phyloP scores from a whole-genome alignment of 2,797 vertebrate genomes.

The Labeo calbasu region DNA sequence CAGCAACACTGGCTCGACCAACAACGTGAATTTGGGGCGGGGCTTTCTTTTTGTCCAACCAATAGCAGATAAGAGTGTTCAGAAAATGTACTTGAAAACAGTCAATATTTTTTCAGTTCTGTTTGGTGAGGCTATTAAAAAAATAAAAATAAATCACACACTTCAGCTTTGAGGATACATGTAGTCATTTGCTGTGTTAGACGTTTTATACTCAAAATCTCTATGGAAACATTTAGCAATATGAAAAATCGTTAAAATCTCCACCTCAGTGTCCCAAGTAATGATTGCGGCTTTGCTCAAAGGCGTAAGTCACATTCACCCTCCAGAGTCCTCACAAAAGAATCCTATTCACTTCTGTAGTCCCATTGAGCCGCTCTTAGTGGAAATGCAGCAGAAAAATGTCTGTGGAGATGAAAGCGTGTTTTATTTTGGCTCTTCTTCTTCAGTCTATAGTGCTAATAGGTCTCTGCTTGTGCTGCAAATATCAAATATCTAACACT shows the following conservation, averaged over 20 bases:
- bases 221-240: conserved; percentile 20
- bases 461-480: conserved; percentile 25
- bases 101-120: neutral
- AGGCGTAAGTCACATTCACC: conserved; percentile 31
- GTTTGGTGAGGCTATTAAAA: neutral
- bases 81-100: neutral
- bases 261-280: conserved; percentile 1
- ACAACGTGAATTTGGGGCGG: neutral
- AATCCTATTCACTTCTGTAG: conserved; percentile 19
- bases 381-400: conserved; percentile 20
- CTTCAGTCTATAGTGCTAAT: conserved; percentile 45
- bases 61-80: neutral
- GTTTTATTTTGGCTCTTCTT: conserved; percentile 40
- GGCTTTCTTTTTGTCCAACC: neutral
- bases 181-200: neutral
- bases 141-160: neutral
- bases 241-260: conserved; percentile 30
- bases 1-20: neutral
- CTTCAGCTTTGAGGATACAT: conserved; percentile 36
- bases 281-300: conserved; percentile 25
- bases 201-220: conserved; percentile 33
- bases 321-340: conserved; percentile 37
- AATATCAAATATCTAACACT: conserved; percentile 45
- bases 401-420: conserved; percentile 50
- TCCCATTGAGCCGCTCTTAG: conserved; percentile 26